Base-by-base conservation (phyloP, 2,888 invertebrate species). In the Campaea margaritaria region DNA sequence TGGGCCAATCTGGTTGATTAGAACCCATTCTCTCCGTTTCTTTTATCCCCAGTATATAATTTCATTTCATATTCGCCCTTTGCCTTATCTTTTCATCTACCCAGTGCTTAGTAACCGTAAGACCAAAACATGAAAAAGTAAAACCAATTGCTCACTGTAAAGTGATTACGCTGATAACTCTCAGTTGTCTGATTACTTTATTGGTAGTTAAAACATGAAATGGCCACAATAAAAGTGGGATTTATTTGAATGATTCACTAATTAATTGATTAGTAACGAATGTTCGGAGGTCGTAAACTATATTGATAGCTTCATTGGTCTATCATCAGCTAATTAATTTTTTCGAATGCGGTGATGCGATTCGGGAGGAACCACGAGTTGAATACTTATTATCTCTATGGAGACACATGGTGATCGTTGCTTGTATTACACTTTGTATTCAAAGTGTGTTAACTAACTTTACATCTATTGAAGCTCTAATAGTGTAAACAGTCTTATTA, bases 191-290 rank as follows among this genome's bases (percentile, higher is more conserved):
- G 36, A 65, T 64, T 47, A 56, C 44, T 68, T 68, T 65, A 70
- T 62, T 38, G 57, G 50, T 59, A 62, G 56, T 68, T 58, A 64
- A 50, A 64, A 46, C 43, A 38, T 59, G 45, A 57, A 64, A 67
- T 61, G 3, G 46, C 59, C 46, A 58, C 62, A 64, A 64, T 70
- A 70, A 70, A 70, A 67, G 58, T 16, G 44, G 41, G 59, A 63
- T 70, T 67, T 64, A 65, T 65, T 28, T 58, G 44, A 51, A 60
- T 59, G 48, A 51, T 52, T 39, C 50, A 41, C 48, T 62, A 64
- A 64, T 67, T 63, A 63, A 67, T 70, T 66, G 62, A 69, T 65
- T 60, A 63, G 64, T 55, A 58, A 51, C 52, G 44, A 55, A 62
- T 62, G 57, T 58, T 62, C 56, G 27, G 52, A 51, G 59, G 48